Percentiles rank a stretch among this genome's conserved stretches.
Evolutionary conservation across 2,888 invertebrate genomes (phyloP).

Genomic region (Lycaena phlaeas): DNA sequence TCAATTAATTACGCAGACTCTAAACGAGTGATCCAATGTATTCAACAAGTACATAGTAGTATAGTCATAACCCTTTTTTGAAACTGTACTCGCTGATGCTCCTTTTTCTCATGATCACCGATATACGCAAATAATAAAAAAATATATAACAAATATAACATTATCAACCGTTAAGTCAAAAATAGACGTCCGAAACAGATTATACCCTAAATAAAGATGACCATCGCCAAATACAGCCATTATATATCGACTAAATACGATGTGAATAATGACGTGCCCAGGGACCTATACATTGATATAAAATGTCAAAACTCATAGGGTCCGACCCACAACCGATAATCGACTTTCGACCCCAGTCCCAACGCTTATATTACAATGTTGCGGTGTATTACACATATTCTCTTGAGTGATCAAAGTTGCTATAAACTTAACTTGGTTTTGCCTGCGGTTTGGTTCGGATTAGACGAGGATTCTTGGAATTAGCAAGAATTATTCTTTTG

Average conservation of each 20-base stretch:
- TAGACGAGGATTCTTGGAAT: conserved; percentile 2
- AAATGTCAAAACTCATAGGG: conserved; percentile 29
- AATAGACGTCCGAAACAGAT: too few relatives aligned
- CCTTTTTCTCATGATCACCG: too few relatives aligned
- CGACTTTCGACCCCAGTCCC: too few relatives aligned
- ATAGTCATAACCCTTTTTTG: too few relatives aligned
- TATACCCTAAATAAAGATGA: too few relatives aligned
- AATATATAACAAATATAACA: too few relatives aligned
- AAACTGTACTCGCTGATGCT: too few relatives aligned
- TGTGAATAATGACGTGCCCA: conserved; percentile 23
- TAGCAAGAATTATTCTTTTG: conserved; percentile 3
- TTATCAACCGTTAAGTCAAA: too few relatives aligned
- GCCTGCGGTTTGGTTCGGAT: conserved; percentile 4
- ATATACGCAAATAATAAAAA: too few relatives aligned
- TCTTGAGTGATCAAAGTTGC: conserved; percentile 6
- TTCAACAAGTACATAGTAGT: too few relatives aligned
- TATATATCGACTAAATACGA: conserved; percentile 15
- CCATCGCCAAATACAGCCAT: conserved; percentile 4
- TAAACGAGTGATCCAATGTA: too few relatives aligned
- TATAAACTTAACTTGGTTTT: conserved; percentile 6
- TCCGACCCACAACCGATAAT: neutral
- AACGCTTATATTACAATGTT: neutral
- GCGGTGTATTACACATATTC: neutral
- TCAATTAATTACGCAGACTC: too few relatives aligned
- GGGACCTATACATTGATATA: conserved; percentile 48